Percentiles rank a stretch among this genome's conserved stretches.
These are phyloP conservation scores for Steinernema feltiae DNA, from an alignment of 1,140 invertebrate species.

Conservation along the genomic window DNA sequence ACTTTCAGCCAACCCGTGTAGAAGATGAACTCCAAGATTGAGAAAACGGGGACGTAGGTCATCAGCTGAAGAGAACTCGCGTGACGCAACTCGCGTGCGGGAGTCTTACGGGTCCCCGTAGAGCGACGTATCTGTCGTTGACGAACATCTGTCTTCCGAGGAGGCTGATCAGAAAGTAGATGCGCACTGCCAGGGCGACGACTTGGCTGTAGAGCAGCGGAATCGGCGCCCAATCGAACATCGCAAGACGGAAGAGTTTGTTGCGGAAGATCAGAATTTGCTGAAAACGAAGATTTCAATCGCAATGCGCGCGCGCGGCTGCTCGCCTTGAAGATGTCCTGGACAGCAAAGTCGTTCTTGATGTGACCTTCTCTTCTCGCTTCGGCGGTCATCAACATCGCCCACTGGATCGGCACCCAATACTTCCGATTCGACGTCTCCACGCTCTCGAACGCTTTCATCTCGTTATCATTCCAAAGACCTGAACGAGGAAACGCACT, in stretches of 20 bases:
- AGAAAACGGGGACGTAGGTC: constrained; percentile 76
- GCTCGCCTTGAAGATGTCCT: not conserved
- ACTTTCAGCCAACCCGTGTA: constrained; percentile 89
- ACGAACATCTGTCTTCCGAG: constrained; percentile 10
- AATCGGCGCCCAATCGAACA: constrained; percentile 20
- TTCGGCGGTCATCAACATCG: not conserved
- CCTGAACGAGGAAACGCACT: not conserved
- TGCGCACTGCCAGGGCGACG: constrained; percentile 10
- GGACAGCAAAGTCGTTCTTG: constrained; percentile 11
- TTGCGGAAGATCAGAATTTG: constrained; percentile 5
- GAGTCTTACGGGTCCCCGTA: not conserved
- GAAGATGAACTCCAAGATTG: constrained; percentile 77
- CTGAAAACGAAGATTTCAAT: constrained; percentile 5
- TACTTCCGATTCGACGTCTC: not conserved
- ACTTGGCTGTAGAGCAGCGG: constrained; percentile 15
- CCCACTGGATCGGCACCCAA: not conserved
- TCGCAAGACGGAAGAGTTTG: constrained; percentile 13
- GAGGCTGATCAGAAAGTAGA: constrained; percentile 4
- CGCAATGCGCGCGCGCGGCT: not conserved
- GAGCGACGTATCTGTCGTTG: not conserved
- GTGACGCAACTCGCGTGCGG: not conserved
- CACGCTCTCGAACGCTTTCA: constrained; percentile 4
- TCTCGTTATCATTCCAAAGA: not conserved
- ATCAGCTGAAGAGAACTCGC: constrained; percentile 3
- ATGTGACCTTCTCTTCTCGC: not conserved